These are phyloP conservation scores for Ara ararauna DNA, from an alignment of 2,797 vertebrate genomes.

Conservation along the genomic window DNA sequence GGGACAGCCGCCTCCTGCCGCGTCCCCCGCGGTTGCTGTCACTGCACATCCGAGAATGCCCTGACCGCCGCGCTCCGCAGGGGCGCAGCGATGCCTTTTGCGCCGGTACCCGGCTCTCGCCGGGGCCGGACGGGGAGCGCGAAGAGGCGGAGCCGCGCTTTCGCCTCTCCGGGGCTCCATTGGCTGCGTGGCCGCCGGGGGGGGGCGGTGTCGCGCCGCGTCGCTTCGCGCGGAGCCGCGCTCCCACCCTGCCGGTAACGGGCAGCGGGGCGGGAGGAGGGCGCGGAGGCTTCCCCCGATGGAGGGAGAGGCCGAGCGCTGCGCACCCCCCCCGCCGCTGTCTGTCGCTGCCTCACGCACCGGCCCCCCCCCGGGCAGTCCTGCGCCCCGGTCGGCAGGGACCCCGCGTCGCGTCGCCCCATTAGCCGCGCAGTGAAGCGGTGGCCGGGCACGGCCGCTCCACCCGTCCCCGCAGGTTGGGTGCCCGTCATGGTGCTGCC, in stretches of 20 bases:
- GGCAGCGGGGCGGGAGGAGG: background rate
- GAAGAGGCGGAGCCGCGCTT: fast-evolving
- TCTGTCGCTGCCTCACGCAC: background rate
- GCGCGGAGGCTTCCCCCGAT: background rate
- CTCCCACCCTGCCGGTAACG: background rate
- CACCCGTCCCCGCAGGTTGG: background rate
- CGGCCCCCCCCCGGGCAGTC: background rate
- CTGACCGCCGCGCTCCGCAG: background rate
- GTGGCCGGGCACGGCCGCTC: constrained; percentile 49
- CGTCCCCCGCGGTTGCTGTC: background rate
- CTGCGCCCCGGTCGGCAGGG: background rate
- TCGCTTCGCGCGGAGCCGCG: background rate
- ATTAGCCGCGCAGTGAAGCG: background rate
- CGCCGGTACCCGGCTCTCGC: constrained; percentile 64
- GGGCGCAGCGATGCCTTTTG: background rate
- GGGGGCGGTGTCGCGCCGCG: background rate
- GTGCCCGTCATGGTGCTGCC: background rate
- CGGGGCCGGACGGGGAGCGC: background rate
- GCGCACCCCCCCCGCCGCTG: background rate
- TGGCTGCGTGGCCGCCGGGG: background rate
- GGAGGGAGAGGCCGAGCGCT: background rate
- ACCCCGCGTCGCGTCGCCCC: background rate
- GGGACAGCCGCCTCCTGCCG: background rate
- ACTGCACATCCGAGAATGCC: background rate
- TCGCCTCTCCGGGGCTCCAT: background rate